Conservation (phyloP, 2,113 vertebrate species). For the Alexandromys fortis region DNA sequence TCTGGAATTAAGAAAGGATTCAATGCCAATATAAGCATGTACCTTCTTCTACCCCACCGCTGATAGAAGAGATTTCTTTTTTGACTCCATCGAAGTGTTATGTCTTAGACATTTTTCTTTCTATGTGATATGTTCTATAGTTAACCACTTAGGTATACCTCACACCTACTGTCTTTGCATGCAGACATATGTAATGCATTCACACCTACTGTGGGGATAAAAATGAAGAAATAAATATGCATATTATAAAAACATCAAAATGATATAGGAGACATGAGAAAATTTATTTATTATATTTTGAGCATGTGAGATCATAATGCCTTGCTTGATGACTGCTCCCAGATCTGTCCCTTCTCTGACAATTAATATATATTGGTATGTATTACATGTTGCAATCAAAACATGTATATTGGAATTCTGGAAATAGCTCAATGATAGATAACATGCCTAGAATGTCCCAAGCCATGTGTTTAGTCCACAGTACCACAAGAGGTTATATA, state of each 20-base stretch:
- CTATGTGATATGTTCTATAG: background rate
- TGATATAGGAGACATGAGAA: background rate
- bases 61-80: background rate
- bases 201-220: background rate
- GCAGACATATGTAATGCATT: background rate
- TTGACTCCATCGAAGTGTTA: background rate
- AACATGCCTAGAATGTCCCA: too few relatives aligned
- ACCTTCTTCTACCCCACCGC: background rate
- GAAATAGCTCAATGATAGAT: background rate
- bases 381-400: background rate
- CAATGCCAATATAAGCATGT: background rate
- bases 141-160: background rate
- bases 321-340: background rate
- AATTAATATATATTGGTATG: background rate
- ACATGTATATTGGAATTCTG: background rate
- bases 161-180: background rate
- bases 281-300: slow-evolving; percentile 20
- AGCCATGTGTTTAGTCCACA: background rate
- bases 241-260: background rate
- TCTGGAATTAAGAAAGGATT: background rate
- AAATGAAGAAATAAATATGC: background rate
- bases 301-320: background rate
- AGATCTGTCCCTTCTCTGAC: background rate
- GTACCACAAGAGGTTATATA: background rate
- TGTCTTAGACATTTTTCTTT: background rate